Evolutionary conservation across 2,113 vertebrate genomes (phyloP).

Genomic region (Phalacrocorax pelagicus): DNA sequence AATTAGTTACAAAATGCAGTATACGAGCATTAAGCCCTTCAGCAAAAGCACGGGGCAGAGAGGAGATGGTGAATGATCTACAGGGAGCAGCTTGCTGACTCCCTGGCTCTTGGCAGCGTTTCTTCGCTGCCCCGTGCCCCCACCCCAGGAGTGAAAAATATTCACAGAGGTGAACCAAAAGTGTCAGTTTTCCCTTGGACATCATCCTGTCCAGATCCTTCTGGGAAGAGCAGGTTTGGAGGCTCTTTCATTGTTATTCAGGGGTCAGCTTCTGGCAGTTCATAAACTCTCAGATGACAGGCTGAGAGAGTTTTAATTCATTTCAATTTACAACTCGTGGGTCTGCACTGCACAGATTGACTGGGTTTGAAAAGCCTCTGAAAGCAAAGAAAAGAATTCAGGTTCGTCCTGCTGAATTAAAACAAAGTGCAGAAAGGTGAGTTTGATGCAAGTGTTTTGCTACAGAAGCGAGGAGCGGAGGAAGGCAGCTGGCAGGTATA

Average conservation of each 20-base stretch:
- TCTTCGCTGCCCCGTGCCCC: background rate
- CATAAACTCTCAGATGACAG: background rate
- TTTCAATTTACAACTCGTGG: background rate
- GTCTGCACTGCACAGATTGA: background rate
- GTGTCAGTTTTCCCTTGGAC: background rate
- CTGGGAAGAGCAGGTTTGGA: background rate
- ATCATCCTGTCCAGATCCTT: background rate
- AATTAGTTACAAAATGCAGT: slow-evolving; percentile 20
- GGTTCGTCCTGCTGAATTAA: background rate
- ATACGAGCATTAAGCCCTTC: background rate
- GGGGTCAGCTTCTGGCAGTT: background rate
- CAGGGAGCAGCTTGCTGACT: background rate
- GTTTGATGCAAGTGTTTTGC: background rate
- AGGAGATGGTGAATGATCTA: background rate
- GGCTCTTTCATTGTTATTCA: background rate
- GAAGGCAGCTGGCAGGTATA: background rate
- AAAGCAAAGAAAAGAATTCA: background rate
- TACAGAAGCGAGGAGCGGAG: background rate
- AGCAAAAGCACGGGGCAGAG: background rate
- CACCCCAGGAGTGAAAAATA: background rate
- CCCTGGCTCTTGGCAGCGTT: background rate
- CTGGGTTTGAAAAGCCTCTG: background rate
- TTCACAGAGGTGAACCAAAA: background rate
- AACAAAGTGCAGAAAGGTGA: background rate
- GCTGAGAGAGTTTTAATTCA: background rate